These are phyloP conservation scores for Drymonia ruficornis DNA, from an alignment of 2,888 invertebrate genomes.

Conservation along the genomic window DNA sequence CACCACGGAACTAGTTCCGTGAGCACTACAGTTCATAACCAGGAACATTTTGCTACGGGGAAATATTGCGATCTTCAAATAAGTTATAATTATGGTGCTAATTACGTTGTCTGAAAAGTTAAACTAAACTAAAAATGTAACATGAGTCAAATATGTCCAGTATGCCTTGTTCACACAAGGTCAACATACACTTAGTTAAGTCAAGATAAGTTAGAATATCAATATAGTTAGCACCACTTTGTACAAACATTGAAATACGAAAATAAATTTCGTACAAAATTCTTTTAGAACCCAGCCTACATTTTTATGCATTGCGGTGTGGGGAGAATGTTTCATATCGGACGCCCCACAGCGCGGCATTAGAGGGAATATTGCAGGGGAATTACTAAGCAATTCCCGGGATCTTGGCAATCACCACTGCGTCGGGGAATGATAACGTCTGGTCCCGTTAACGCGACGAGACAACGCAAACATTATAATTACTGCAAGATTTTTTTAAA, in stretches of 20 bases:
- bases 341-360: conserved; percentile 35
- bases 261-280: neutral
- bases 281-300: conserved; percentile 2
- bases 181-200: no score
- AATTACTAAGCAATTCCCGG: conserved; percentile 52
- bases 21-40: neutral
- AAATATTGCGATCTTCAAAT: no score
- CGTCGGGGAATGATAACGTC: conserved; percentile 33
- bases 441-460: conserved; percentile 11
- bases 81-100: no score
- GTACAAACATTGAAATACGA: no score
- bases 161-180: no score
- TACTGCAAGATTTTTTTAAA: no score
- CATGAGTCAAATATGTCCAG: no score
- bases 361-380: conserved; percentile 47
- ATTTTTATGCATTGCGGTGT: conserved; percentile 5
- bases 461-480: no score
- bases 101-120: neutral
- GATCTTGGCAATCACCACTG: conserved; percentile 44
- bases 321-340: conserved; percentile 36
- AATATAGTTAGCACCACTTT: no score
- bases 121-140: no score
- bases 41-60: neutral
- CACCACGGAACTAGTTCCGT: neutral
- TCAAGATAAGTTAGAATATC: no score